Base-by-base conservation (phyloP, 2,888 invertebrate genomes). In the Malacosoma neustria region DNA sequence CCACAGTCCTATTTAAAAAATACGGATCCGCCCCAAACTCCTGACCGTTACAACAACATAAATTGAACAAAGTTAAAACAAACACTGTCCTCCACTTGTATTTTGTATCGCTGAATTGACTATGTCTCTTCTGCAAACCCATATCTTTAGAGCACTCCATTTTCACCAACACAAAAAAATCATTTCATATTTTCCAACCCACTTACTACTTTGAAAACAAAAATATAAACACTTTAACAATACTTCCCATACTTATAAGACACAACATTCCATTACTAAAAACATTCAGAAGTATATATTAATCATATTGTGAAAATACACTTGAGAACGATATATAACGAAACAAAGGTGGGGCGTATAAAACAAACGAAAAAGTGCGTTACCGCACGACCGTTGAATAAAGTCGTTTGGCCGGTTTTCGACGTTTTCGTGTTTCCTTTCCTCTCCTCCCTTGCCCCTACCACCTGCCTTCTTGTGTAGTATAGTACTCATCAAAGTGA, bases 341-440 rank as follows among this genome's bases (percentile, higher is more conserved):
- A 70, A 73, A 80, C 80, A 81, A 84, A 82, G 84, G 82, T 73
- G 74, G 77, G 76, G 75, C 65, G 50, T 41, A 59, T 53, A 56
- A 73, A 76, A 69, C 61, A 72, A 74, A 68, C 67, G 65, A 73
- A 77, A 72, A 71, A 67, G 58, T 75, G 75, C 80, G 70, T 67
- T 57, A 49, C 64, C 52, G 71, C 67, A 64, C 82, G 77, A 79
- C 85, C 84, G 85, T 84, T 84, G 81, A 60, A 71, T 70, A 72
- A 72, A 81, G 82, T 72, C 61, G 84, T 82, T 80, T 72, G 75
- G 74, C 82, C 79, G 79, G 85, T 84, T 85, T 74, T n/a, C n/a
- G n/a, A n/a, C 51, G 59, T 61, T 45, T 22, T 34, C 33, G 45
- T 56, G 49, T 57, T 63, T 64, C 59, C 58, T 56, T 61, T 54